Conservation (phyloP, 2,113 vertebrate genomes). For the Urocynchramus pylzowi region DNA sequence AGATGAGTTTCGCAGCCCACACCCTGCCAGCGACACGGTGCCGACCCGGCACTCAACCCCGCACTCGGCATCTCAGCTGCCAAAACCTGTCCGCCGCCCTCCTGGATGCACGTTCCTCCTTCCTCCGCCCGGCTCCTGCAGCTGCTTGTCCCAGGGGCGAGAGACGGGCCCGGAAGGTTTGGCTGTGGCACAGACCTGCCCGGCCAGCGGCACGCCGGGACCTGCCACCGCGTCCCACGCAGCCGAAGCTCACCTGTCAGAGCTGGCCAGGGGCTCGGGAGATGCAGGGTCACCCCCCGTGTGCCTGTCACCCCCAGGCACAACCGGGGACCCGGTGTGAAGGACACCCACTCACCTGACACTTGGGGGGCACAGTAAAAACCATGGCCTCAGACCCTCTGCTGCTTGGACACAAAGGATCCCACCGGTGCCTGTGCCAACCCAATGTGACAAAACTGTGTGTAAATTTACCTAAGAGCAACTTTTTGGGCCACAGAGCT, state of each 20-base stretch:
- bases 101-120: neutral
- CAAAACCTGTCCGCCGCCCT: neutral
- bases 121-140: neutral
- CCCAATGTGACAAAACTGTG: rapidly evolving
- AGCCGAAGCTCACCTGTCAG: neutral
- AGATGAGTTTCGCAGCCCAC: neutral
- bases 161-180: neutral
- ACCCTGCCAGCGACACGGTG: neutral
- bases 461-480: neutral
- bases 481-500: neutral
- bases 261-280: neutral
- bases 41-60: rapidly evolving
- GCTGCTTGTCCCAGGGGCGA: neutral
- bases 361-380: neutral
- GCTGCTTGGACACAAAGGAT: neutral
- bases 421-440: neutral
- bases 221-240: neutral
- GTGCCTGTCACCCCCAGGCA: neutral
- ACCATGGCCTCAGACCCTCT: rapidly evolving
- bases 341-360: neutral
- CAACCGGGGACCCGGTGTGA: rapidly evolving
- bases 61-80: neutral
- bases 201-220: neutral
- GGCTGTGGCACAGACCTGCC: neutral
- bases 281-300: neutral